A percentile compares a stretch with the other conserved stretches of the same genome.
phyloP scores from a whole-genome alignment of 1,140 invertebrate species.

The Drosophila sproati region DNA sequence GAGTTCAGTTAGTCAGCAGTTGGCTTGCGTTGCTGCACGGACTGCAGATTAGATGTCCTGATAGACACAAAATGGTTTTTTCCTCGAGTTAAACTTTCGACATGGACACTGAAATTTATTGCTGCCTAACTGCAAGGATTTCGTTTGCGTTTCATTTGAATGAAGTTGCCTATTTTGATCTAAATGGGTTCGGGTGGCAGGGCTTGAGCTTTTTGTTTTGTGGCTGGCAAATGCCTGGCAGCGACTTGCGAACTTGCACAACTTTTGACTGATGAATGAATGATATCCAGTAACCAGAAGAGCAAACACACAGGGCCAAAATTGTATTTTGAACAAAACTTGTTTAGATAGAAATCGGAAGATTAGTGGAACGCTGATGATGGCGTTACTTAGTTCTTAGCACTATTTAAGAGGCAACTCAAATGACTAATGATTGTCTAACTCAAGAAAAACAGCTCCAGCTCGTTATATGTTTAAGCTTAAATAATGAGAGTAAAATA shows the following conservation, averaged over 20 bases:
- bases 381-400: background rate
- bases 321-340: slow-evolving; percentile 1
- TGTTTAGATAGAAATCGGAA: slow-evolving; percentile 21
- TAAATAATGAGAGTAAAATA: no score
- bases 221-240: slow-evolving; percentile 48
- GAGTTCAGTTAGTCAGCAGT: slow-evolving; percentile 36
- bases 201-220: slow-evolving; percentile 31
- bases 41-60: slow-evolving; percentile 77
- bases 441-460: background rate
- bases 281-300: background rate
- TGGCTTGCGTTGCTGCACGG: slow-evolving; percentile 44
- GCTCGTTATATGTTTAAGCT: no score
- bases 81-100: slow-evolving; percentile 70
- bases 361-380: background rate
- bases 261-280: slow-evolving; percentile 49
- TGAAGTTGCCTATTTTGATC: slow-evolving; percentile 53
- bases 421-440: background rate
- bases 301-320: background rate
- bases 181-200: slow-evolving; percentile 32
- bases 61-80: slow-evolving; percentile 77
- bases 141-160: slow-evolving; percentile 43
- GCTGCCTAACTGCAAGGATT: slow-evolving; percentile 57
- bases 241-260: slow-evolving; percentile 33
- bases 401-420: background rate
- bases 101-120: slow-evolving; percentile 73